These are phyloP conservation scores for Cyphomyrus discorhynchus DNA, from an alignment of 2,113 vertebrate species.

Conservation along the genomic window DNA sequence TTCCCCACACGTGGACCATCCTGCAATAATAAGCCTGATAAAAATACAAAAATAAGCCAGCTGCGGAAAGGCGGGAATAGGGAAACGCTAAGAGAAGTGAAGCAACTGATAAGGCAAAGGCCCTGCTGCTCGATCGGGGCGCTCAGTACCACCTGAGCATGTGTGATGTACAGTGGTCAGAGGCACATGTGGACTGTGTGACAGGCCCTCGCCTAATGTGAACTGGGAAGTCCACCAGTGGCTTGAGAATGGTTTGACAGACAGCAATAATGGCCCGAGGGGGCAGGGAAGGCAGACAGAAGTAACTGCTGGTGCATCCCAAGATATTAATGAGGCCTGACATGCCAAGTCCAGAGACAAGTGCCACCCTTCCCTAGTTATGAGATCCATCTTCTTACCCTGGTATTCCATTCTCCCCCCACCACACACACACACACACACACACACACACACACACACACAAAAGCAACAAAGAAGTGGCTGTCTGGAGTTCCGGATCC, in stretches of 20 bases:
- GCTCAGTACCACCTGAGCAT: not conserved
- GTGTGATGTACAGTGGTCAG: not conserved
- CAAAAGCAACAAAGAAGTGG: slow-evolving; percentile 1
- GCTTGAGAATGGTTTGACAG: not conserved
- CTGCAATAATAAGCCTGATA: not conserved
- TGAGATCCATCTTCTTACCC: not conserved
- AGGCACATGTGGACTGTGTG: not conserved
- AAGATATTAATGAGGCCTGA: slow-evolving; percentile 59
- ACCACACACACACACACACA: not conserved
- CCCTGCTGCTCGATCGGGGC: not conserved
- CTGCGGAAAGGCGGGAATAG: not conserved
- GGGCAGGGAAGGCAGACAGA: slow-evolving; percentile 22
- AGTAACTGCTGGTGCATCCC: slow-evolving; percentile 44
- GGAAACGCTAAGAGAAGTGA: not conserved
- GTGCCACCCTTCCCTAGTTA: slow-evolving; percentile 14
- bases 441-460: not conserved
- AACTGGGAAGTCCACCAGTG: not conserved
- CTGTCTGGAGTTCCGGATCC: slow-evolving; percentile 2
- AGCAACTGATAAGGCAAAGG: not conserved
- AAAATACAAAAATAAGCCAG: not conserved
- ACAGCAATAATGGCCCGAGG: not conserved
- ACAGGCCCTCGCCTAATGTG: not conserved
- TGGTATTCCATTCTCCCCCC: slow-evolving; percentile 3
- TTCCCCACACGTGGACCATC: not conserved
- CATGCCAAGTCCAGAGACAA: slow-evolving; percentile 43